Conservation (phyloP, 2,888 invertebrate genomes). For the Hermaeophaga mercurialis region DNA sequence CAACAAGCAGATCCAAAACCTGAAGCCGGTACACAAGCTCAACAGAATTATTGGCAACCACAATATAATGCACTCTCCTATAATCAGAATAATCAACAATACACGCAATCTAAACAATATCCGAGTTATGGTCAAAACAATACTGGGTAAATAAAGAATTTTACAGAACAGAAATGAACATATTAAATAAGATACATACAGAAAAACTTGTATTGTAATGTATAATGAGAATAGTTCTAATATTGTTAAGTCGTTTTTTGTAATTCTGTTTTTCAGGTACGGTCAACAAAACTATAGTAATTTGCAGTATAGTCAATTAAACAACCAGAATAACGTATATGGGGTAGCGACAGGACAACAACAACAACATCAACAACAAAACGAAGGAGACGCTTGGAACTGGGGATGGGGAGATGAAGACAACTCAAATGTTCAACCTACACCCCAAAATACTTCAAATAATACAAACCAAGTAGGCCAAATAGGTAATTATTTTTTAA, state of each 20-base stretch:
- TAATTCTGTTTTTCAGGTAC: slow-evolving; percentile 19
- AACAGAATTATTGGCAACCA: slow-evolving; percentile 42
- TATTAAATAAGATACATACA: too few species aligned
- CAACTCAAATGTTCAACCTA: slow-evolving; percentile 50
- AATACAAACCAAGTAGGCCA: slow-evolving; percentile 25
- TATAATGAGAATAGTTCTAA: too few species aligned
- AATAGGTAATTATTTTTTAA: slow-evolving; percentile 28
- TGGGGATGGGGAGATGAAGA: slow-evolving; percentile 68
- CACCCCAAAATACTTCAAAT: slow-evolving; percentile 5
- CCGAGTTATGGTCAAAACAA: slow-evolving; percentile 28
- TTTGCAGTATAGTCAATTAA: slow-evolving; percentile 47
- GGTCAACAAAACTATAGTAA: slow-evolving; percentile 40
- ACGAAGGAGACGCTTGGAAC: slow-evolving; percentile 59
- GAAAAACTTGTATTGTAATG: too few species aligned
- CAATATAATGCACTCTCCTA: slow-evolving; percentile 22
- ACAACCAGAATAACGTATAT: slow-evolving; percentile 35
- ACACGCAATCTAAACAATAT: slow-evolving; percentile 35
- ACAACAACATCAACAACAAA: slow-evolving; percentile 34
- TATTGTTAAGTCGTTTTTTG: too few species aligned
- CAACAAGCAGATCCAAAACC: slow-evolving; percentile 46
- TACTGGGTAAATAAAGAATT: slow-evolving; percentile 25
- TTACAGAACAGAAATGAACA: too few species aligned
- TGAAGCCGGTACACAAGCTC: slow-evolving; percentile 43
- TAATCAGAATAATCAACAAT: slow-evolving; percentile 33
- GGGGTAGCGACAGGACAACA: slow-evolving; percentile 50